Conservation (phyloP, 2,113 vertebrate genomes). For the Callocephalon fimbriatum region DNA sequence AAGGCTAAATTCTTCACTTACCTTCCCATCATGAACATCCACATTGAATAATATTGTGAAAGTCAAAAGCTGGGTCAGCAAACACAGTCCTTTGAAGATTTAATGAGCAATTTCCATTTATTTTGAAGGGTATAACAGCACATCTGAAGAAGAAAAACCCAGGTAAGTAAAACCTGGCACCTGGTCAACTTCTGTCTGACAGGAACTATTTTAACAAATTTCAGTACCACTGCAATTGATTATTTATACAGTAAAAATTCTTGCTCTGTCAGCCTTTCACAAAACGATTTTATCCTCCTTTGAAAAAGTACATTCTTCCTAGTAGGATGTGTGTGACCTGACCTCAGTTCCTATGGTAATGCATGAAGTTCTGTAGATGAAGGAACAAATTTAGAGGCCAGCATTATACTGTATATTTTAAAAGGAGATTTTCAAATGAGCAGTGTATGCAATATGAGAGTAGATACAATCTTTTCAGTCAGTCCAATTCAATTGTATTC, state of each 20-base stretch:
- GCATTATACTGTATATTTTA: neutral
- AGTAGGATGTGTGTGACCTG: neutral
- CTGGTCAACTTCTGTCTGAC: neutral
- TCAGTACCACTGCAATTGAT: neutral
- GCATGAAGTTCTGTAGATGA: neutral
- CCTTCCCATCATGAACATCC: neutral
- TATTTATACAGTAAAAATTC: neutral
- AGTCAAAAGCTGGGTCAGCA: neutral
- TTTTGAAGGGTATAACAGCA: neutral
- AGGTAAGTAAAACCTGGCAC: neutral
- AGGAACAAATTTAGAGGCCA: neutral
- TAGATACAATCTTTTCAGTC: neutral
- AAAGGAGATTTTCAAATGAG: neutral
- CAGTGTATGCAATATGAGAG: neutral
- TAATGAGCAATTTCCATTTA: slow-evolving; percentile 13
- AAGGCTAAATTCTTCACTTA: neutral
- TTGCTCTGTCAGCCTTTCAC: neutral
- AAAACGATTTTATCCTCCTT: neutral
- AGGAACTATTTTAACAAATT: neutral
- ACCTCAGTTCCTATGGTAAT: neutral
- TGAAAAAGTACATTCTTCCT: neutral
- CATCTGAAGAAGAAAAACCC: neutral
- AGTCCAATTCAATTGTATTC: neutral
- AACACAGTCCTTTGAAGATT: neutral
- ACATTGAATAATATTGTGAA: neutral